phyloP scores from a whole-genome alignment of 1,140 invertebrate genomes.

The Tribolium madens region DNA sequence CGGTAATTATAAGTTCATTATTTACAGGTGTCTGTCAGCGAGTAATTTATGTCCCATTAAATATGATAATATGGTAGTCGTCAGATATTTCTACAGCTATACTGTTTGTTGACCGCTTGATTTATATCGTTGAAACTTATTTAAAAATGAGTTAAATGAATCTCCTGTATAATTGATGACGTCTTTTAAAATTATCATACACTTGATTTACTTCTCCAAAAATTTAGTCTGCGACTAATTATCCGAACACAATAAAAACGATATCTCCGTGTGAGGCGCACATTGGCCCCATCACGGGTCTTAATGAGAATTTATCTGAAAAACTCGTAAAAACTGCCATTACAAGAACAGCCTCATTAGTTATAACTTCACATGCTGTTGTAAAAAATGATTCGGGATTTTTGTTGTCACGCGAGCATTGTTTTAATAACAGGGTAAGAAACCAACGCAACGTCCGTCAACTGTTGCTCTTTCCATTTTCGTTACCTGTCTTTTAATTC shows the following conservation, averaged over 20 bases:
- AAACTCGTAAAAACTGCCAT: conserved; percentile 12
- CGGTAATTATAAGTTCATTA: conserved; percentile 15
- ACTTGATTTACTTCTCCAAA: not conserved
- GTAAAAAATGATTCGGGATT: conserved; percentile 3
- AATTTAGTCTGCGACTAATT: conserved; percentile 6
- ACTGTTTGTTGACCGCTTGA: not conserved
- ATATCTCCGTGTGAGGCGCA: conserved; percentile 18
- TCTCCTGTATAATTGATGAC: not conserved
- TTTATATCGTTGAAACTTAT: not conserved
- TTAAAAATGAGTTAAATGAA: not conserved
- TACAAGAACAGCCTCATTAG: conserved; percentile 23
- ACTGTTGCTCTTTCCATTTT: not conserved
- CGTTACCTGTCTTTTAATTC: not conserved
- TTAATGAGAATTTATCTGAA: conserved; percentile 20
- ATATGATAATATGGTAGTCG: conserved; percentile 6
- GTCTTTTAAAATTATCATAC: not conserved
- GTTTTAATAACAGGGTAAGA: conserved; percentile 18
- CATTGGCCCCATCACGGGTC: not conserved
- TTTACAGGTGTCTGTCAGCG: conserved; percentile 4
- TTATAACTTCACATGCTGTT: conserved; percentile 11
- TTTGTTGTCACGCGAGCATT: conserved; percentile 35
- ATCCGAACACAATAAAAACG: conserved; percentile 11
- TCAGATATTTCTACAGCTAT: not conserved
- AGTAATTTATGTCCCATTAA: conserved; percentile 19
- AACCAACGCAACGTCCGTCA: not conserved